Percentiles rank a stretch among this genome's conserved stretches.
Evolutionary conservation across 2,113 vertebrate species (phyloP).

Genomic region (Laterallus jamaicensis): DNA sequence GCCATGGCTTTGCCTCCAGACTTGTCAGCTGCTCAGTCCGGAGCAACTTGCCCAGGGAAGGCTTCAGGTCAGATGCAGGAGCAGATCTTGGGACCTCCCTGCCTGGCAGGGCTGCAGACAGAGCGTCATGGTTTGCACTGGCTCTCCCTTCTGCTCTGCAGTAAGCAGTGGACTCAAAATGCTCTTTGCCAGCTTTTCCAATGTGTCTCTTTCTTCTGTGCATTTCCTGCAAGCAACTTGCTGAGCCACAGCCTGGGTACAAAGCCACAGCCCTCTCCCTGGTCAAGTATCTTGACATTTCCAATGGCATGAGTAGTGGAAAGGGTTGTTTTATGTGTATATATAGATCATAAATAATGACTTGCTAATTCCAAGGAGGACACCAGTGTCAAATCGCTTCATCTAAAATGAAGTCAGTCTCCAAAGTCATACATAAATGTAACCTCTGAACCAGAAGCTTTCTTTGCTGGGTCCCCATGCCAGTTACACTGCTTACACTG

Average conservation of each 20-base stretch:
- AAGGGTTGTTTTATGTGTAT: neutral
- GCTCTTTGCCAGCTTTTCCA: neutral
- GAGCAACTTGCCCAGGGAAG: neutral
- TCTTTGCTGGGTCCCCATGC: neutral
- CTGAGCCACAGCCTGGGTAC: neutral
- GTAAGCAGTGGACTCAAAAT: neutral
- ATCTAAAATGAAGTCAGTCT: neutral
- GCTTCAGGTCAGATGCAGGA: neutral
- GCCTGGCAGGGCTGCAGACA: neutral
- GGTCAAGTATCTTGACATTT: neutral
- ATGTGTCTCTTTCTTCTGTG: accelerated
- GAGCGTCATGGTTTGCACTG: neutral
- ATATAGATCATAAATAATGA: neutral
- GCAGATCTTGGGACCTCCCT: neutral
- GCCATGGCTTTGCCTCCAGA: neutral
- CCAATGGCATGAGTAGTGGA: neutral
- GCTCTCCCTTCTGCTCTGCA: neutral
- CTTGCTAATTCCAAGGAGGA: neutral
- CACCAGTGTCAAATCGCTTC: neutral
- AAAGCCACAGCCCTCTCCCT: neutral
- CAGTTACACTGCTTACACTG: neutral
- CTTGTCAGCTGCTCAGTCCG: neutral
- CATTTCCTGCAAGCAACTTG: neutral
- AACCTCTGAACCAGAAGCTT: neutral
- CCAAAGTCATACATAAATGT: neutral